Conservation (phyloP, 2,888 invertebrate species). For the Thumatha senex region DNA sequence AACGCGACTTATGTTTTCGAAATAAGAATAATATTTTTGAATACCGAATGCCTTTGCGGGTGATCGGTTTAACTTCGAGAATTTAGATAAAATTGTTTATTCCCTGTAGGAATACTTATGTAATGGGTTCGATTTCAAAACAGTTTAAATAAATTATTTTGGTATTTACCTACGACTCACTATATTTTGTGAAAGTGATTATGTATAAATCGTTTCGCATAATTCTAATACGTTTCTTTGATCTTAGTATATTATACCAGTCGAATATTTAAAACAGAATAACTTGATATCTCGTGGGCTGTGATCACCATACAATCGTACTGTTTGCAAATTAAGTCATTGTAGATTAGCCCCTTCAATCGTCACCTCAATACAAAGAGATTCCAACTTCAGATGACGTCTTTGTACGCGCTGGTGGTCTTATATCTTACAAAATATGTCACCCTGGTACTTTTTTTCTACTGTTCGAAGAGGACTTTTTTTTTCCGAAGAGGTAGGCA, state of each 20-base stretch:
- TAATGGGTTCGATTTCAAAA: no score
- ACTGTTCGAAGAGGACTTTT: no score
- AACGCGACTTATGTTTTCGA: conserved; percentile 61
- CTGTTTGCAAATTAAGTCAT: conserved; percentile 79
- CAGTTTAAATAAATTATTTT: no score
- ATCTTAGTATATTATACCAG: conserved; percentile 15
- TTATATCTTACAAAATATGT: conserved; percentile 35
- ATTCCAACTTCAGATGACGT: conserved; percentile 36
- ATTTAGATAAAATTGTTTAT: conserved; percentile 18
- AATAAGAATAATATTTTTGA: conserved; percentile 66
- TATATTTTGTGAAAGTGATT: no score
- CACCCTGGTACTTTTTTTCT: conserved; percentile 33
- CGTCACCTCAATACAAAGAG: conserved; percentile 57
- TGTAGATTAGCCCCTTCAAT: conserved; percentile 68
- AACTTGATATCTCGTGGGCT: conserved; percentile 27
- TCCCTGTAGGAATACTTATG: not conserved
- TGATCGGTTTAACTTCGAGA: conserved; percentile 50
- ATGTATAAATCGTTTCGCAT: no score
- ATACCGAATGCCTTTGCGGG: conserved; percentile 74
- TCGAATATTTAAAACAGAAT: conserved; percentile 20
- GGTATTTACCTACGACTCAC: no score
- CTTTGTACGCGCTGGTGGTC: conserved; percentile 61
- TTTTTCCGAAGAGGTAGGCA: no score
- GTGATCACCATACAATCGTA: conserved; percentile 78
- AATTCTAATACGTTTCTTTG: not conserved